Evolutionary conservation across 30 jellyfish, hydroid and myxozoan species (phyloP).

Genomic region (Euphysa ruthae): DNA sequence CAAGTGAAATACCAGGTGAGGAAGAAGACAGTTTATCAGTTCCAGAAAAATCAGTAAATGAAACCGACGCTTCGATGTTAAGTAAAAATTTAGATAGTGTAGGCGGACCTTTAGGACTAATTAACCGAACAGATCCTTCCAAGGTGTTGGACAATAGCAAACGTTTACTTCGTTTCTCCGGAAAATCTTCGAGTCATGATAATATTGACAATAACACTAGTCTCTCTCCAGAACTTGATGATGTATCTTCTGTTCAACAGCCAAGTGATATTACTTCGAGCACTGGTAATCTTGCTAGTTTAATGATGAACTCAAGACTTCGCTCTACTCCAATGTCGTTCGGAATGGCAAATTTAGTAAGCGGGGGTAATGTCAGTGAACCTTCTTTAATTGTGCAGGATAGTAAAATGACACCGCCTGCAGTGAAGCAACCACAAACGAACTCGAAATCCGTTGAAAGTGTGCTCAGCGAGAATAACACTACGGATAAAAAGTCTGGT

Average conservation of each 20-base stretch:
- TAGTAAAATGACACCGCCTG: too few species aligned
- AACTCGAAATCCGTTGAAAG: not conserved
- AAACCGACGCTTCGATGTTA: not conserved
- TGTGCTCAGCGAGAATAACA: too few species aligned
- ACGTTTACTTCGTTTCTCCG: conserved; percentile 12
- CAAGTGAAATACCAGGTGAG: conserved; percentile 15
- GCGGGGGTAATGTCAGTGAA: not conserved
- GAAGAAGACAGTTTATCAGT: not conserved
- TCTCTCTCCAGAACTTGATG: not conserved
- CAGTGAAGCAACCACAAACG: too few species aligned
- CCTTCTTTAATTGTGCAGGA: too few species aligned
- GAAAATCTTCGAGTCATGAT: not conserved
- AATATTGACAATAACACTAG: not conserved
- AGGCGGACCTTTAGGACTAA: conserved; percentile 30
- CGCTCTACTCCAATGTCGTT: not conserved
- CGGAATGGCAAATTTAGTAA: not conserved
- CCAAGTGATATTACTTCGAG: not conserved
- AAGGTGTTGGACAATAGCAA: not conserved
- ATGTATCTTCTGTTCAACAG: not conserved
- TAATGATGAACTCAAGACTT: not conserved
- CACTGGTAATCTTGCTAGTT: conserved; percentile 10
- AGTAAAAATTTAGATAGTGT: conserved; percentile 7
- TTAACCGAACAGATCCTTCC: conserved; percentile 21
- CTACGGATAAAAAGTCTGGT: too few species aligned
- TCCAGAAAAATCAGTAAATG: conserved; percentile 1